These are phyloP conservation scores for Papilio aristodemus DNA, from an alignment of 1,140 invertebrate genomes.

Conservation along the genomic window DNA sequence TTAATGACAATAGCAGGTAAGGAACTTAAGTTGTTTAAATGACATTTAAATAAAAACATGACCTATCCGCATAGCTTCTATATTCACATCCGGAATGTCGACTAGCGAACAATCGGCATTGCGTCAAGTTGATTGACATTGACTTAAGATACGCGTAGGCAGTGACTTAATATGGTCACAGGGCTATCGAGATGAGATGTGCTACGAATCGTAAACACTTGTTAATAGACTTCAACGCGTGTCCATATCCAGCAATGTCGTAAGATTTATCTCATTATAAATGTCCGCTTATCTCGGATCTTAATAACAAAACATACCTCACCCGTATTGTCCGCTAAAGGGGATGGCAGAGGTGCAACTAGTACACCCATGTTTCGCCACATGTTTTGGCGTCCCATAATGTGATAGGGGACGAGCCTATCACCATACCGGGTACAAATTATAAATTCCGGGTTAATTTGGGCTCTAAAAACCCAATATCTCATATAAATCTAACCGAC, in stretches of 20 bases:
- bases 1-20: too few species aligned
- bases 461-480: too few species aligned
- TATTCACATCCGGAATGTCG: slow-evolving; percentile 11
- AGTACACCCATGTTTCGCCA: too few species aligned
- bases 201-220: slow-evolving; percentile 20
- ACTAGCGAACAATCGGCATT: neutral
- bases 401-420: too few species aligned
- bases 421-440: too few species aligned
- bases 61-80: neutral
- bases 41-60: neutral
- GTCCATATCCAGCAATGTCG: slow-evolving; percentile 12
- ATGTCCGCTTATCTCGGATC: too few species aligned
- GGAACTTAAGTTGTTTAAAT: neutral
- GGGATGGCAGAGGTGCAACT: too few species aligned
- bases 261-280: slow-evolving; percentile 4
- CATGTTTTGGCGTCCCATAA: too few species aligned
- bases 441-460: too few species aligned
- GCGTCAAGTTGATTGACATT: slow-evolving; percentile 28
- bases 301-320: too few species aligned
- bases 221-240: slow-evolving; percentile 17
- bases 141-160: slow-evolving; percentile 22
- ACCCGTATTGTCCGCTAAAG: too few species aligned
- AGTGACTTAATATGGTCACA: slow-evolving; percentile 12
- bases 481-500: too few species aligned
- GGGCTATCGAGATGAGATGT: neutral